phyloP scores from a whole-genome alignment of 2,797 vertebrate genomes.

The Eulemur rubriventer region DNA sequence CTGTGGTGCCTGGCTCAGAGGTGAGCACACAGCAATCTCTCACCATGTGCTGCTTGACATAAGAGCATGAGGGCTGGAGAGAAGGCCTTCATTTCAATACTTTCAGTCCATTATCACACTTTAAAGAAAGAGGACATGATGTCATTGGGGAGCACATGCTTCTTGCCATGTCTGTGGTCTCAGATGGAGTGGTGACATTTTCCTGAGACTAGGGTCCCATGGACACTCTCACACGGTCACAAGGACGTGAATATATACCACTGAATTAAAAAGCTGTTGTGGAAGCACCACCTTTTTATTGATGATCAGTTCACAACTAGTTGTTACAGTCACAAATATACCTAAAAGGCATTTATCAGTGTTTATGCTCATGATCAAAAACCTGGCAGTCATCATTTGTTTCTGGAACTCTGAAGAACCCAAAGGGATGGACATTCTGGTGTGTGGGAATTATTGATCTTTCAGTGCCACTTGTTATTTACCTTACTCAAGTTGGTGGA shows the following conservation, averaged over 20 bases:
- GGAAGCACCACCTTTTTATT: not conserved
- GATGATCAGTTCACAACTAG: not conserved
- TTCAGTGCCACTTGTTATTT: not conserved
- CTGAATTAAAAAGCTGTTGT: not conserved
- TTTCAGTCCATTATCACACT: not conserved
- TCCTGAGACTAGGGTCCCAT: not conserved
- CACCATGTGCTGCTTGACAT: not conserved
- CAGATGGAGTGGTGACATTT: not conserved
- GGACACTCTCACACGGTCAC: not conserved
- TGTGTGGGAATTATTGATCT: not conserved
- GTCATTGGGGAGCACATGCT: not conserved
- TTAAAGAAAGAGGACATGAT: not conserved
- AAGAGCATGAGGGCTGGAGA: not conserved
- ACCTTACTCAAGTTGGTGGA: slow-evolving; percentile 5
- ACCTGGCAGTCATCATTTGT: not conserved
- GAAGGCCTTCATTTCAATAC: not conserved
- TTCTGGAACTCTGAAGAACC: not conserved
- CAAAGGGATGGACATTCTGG: not conserved
- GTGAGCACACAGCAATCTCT: not conserved
- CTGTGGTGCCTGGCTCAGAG: not conserved
- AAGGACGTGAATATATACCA: not conserved
- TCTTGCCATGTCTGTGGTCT: not conserved
- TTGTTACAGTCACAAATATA: not conserved
- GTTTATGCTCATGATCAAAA: not conserved
- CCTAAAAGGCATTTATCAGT: not conserved